phyloP scores from a whole-genome alignment of 2,888 invertebrate species.

The Prosopocoilus inquinatus region DNA sequence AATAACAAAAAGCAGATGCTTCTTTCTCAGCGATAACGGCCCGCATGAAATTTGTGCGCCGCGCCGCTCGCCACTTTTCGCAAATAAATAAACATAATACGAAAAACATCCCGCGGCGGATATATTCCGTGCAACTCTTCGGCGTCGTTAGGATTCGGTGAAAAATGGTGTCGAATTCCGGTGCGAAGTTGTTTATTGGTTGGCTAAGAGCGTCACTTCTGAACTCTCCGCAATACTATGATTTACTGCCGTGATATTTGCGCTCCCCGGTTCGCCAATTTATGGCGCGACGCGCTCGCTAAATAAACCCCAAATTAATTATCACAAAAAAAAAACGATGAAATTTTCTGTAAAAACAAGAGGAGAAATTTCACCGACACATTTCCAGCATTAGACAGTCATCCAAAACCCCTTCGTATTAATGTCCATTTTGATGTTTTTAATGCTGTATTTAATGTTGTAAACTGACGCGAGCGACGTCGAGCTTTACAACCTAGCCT shows the following conservation, averaged over 20 bases:
- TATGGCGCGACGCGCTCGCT: constrained; percentile 37
- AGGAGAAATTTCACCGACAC: not conserved
- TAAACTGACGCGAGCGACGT: too few species aligned
- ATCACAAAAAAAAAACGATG: constrained; percentile 37
- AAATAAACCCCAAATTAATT: constrained; percentile 46
- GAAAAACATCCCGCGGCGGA: constrained; percentile 5
- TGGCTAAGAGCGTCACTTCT: constrained; percentile 45
- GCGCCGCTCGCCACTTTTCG: not conserved
- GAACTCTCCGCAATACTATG: constrained; percentile 45
- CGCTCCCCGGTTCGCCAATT: constrained; percentile 38
- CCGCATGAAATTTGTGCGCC: not conserved
- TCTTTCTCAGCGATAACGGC: not conserved
- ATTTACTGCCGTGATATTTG: constrained; percentile 45
- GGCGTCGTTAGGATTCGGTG: constrained; percentile 40
- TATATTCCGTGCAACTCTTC: constrained; percentile 29
- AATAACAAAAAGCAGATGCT: constrained; percentile 1
- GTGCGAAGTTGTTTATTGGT: constrained; percentile 46
- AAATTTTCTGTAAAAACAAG: constrained; percentile 34
- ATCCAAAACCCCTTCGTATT: not conserved
- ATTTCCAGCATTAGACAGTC: too few species aligned
- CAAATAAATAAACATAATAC: not conserved
- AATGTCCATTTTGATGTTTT: too few species aligned
- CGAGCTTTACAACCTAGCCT: too few species aligned
- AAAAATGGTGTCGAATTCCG: constrained; percentile 47
- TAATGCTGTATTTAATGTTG: too few species aligned